Evolutionary conservation across 2,113 vertebrate species (phyloP), one percentile per base, ranked within the genome.

Genomic region (Sterrhoptilus dennistouni): DNA sequence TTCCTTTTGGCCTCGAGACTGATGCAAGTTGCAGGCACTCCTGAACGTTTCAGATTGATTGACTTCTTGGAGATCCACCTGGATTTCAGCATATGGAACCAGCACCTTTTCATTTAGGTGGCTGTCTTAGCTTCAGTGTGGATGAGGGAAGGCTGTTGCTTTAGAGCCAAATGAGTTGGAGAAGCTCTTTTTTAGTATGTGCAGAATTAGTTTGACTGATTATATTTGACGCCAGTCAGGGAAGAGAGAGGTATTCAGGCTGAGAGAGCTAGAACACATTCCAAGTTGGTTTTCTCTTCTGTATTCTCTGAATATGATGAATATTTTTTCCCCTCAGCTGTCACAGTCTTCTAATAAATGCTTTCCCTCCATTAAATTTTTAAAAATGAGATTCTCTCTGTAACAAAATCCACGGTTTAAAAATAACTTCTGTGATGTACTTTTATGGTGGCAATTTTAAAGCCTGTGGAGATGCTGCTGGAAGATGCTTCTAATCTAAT

Each of bases 391-490:
- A 92, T 90, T 93, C 85, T 85, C 61, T 77, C 76, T 61, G 25
- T 90, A 90, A 89, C 80, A 81, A 68, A 88, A 53, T 90, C 72
- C 76, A 84, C 40, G 56, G 64, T 80, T 83, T 93, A 96, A 93
- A 96, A 96, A 93, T 96, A 96, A 90, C 83, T 86, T 71, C 42
- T 70, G 69, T 95, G 92, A 93, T n/a, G 40, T 96, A 89, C 69
- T 96, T 96, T 88, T 93, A 88, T 83, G 87, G 95, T 91, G 90
- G 94, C 83, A 89, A 64, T 94, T 97, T 96, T 95, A 96, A 96
- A 96, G 90, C 65, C 53, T 68, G 6, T 92, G 69, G 84, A 92
- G 88, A 61, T 56, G 61, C 28, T 54, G 40, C 47, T 83, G 36
- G 92, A 90, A 81, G 75, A 40, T 77, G 64, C 77, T 87, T 84